Evolutionary conservation across 2,113 vertebrate genomes (phyloP).

Genomic region (Peromyscus californicus): DNA sequence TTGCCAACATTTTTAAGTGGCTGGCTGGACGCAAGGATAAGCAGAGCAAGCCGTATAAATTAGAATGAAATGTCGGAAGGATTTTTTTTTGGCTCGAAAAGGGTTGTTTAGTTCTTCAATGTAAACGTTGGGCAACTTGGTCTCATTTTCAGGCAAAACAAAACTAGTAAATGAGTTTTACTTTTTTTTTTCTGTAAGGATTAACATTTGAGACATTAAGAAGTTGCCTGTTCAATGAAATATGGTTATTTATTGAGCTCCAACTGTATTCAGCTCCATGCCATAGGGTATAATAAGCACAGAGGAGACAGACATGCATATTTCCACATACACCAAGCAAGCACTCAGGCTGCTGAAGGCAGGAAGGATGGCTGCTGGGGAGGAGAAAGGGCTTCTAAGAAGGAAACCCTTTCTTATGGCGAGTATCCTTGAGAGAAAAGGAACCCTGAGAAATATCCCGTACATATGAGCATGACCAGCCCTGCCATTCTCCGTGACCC

Average conservation of each 20-base stretch:
- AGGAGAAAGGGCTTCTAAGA: not conserved
- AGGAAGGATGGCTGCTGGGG: not conserved
- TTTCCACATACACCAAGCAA: not conserved
- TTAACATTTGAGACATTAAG: not conserved
- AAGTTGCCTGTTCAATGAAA: not conserved
- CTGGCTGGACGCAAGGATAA: not conserved
- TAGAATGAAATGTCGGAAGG: not conserved
- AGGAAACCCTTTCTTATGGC: not conserved
- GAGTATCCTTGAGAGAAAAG: not conserved
- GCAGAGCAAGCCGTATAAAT: not conserved
- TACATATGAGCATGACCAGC: not conserved
- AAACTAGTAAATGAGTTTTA: not conserved
- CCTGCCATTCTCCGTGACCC: not conserved
- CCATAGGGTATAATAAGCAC: not conserved
- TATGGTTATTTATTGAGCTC: not conserved
- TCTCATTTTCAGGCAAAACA: not conserved
- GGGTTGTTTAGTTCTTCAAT: not conserved
- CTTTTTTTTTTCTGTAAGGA: not conserved
- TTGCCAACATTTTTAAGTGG: slow-evolving; percentile 7
- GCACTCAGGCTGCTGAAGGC: not conserved
- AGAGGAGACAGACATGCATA: not conserved
- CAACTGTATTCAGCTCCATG: not conserved
- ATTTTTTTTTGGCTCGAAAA: slow-evolving; percentile 33
- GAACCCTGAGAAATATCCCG: not conserved
- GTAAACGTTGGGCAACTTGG: not conserved